phyloP scores from a whole-genome alignment of 2,113 vertebrate species.

The Poecile atricapillus region DNA sequence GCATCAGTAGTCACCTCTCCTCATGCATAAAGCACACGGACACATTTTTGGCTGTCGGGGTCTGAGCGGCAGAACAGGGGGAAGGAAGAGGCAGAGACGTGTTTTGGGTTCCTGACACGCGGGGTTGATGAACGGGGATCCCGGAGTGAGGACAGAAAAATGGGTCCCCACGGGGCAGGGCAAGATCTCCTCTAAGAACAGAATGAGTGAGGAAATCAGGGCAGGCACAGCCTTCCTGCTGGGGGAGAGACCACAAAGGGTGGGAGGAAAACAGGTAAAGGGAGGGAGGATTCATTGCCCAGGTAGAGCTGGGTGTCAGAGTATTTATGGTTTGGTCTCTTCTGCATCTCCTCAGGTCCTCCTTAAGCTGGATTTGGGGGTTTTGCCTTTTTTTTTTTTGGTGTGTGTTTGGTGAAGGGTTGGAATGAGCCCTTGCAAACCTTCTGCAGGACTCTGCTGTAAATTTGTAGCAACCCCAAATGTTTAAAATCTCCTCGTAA shows the following conservation, averaged over 20 bases:
- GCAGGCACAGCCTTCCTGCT: conserved; percentile 22
- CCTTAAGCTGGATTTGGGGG: not conserved
- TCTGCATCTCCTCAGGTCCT: not conserved
- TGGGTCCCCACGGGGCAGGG: conserved; percentile 58
- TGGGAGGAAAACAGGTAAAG: conserved; percentile 1
- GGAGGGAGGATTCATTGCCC: conserved; percentile 22
- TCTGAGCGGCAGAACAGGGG: not conserved
- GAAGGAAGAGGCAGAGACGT: conserved; percentile 17
- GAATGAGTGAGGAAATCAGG: conserved; percentile 70
- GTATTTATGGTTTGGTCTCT: not conserved
- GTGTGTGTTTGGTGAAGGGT: not conserved
- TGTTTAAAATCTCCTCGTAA: not conserved
- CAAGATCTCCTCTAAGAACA: conserved; percentile 60
- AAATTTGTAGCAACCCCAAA: not conserved
- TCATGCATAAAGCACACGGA: not conserved
- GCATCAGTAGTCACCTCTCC: conserved; percentile 31
- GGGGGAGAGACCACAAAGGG: conserved; percentile 45
- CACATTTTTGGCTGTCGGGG: not conserved
- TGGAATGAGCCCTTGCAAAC: not conserved
- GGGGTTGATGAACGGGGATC: conserved; percentile 41
- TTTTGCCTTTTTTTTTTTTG: not conserved
- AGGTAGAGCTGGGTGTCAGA: not conserved
- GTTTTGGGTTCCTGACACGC: conserved; percentile 38
- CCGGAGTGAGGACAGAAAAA: conserved; percentile 73
- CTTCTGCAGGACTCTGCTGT: not conserved